A percentile compares a stretch with the other conserved stretches of the same genome.
phyloP scores from a whole-genome alignment of 2,797 vertebrate genomes.

The Varecia variegata region DNA sequence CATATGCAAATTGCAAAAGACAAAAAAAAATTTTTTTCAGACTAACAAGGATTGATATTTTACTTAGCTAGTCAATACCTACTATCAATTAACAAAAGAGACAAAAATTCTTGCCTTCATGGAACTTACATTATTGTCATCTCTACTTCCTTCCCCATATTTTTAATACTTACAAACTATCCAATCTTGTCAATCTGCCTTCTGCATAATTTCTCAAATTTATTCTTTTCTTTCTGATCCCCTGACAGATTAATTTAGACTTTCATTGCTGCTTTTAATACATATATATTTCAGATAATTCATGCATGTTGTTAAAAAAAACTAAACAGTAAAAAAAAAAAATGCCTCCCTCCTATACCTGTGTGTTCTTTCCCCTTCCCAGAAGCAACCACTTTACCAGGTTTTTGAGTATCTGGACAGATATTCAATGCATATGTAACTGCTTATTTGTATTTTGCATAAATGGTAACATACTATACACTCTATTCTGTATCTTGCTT shows the following conservation, averaged over 20 bases:
- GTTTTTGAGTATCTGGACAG: neutral
- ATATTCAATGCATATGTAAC: neutral
- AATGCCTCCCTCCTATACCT: neutral
- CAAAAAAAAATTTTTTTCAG: neutral
- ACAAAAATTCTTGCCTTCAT: neutral
- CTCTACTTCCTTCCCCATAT: neutral
- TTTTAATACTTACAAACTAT: neutral
- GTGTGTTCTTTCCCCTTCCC: neutral
- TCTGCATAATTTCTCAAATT: neutral
- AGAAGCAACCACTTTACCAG: neutral
- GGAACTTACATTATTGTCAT: neutral
- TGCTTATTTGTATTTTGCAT: constrained; percentile 22
- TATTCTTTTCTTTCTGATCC: neutral
- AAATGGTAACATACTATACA: neutral
- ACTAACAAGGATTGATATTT: neutral
- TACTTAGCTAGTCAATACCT: neutral
- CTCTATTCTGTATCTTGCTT: neutral
- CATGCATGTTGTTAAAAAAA: neutral
- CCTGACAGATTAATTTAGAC: neutral
- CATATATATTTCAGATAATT: neutral
- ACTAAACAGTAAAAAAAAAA: neutral
- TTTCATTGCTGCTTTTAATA: neutral
- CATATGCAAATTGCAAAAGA: neutral
- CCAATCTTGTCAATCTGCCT: neutral
- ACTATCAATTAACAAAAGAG: neutral